Evolutionary conservation across 2,113 vertebrate genomes (phyloP).

Genomic region (Salminus brasiliensis): DNA sequence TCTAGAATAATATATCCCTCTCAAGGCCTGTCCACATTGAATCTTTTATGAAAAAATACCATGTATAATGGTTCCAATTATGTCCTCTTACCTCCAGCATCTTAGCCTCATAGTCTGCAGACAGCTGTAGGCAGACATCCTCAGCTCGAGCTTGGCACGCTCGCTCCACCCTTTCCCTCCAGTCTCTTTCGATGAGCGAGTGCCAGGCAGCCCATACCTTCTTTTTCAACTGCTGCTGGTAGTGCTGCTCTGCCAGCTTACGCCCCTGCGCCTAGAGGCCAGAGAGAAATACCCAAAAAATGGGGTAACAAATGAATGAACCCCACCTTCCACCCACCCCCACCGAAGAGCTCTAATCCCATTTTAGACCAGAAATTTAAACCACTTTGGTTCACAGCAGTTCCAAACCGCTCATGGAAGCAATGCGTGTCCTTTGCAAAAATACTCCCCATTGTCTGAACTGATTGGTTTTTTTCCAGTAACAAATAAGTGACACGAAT

Average conservation of each 20-base stretch:
- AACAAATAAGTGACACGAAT: too few species aligned
- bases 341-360: too few species aligned
- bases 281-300: background rate
- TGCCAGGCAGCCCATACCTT: conserved; percentile 89
- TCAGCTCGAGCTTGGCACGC: conserved; percentile 89
- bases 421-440: too few species aligned
- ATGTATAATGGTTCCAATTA: background rate
- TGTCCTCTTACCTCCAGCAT: conserved; percentile 79
- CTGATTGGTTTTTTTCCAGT: too few species aligned
- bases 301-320: background rate
- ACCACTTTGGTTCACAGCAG: too few species aligned
- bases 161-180: conserved; percentile 85
- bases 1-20: too few species aligned
- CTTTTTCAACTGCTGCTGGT: conserved; percentile 81
- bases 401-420: too few species aligned
- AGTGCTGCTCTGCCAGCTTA: conserved; percentile 82
- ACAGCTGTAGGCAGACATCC: conserved; percentile 87
- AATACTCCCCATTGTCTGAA: too few species aligned
- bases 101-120: conserved; percentile 85
- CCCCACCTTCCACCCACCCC: background rate
- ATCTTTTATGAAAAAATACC: background rate
- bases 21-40: background rate
- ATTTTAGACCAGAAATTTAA: too few species aligned
- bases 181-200: conserved; percentile 75
- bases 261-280: conserved; percentile 75